Percentiles rank a stretch among this genome's conserved stretches.
Evolutionary conservation across 1,140 invertebrate species (phyloP).

Genomic region (Tenebrio molitor): DNA sequence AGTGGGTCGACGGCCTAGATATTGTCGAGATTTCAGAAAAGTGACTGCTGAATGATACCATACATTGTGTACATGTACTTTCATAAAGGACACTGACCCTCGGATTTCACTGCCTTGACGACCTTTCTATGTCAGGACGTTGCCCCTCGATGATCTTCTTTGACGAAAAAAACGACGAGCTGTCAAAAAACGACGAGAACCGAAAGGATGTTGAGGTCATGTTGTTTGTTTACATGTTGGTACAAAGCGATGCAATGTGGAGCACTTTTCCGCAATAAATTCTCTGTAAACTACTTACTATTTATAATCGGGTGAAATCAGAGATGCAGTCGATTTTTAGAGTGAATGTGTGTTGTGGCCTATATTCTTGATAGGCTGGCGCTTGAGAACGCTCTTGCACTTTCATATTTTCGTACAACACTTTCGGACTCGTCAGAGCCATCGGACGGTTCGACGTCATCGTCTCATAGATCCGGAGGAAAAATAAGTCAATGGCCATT

Average conservation of each 20-base stretch:
- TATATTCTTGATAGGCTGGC: slow-evolving; percentile 53
- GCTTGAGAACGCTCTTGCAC: slow-evolving; percentile 55
- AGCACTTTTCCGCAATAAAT: slow-evolving; percentile 57
- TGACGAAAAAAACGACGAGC: slow-evolving; percentile 11
- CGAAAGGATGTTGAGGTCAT: slow-evolving; percentile 16
- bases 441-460: background rate
- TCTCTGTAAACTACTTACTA: slow-evolving; percentile 57
- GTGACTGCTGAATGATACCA: slow-evolving; percentile 47
- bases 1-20: slow-evolving; percentile 55
- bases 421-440: slow-evolving; percentile 2
- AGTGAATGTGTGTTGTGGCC: slow-evolving; percentile 60
- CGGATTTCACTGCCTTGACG: slow-evolving; percentile 56
- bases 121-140: slow-evolving; percentile 55
- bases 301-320: slow-evolving; percentile 60
- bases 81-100: slow-evolving; percentile 54
- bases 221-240: slow-evolving; percentile 27
- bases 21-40: slow-evolving; percentile 50
- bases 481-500: slow-evolving; percentile 37
- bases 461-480: background rate
- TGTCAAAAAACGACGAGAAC: slow-evolving; percentile 11
- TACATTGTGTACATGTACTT: slow-evolving; percentile 45
- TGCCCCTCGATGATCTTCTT: slow-evolving; percentile 36
- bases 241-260: slow-evolving; percentile 46
- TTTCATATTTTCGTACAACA: slow-evolving; percentile 49
- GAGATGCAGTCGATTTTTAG: slow-evolving; percentile 53